These are phyloP conservation scores for Prunella himalayana DNA, from an alignment of 2,113 vertebrate species.

Conservation along the genomic window DNA sequence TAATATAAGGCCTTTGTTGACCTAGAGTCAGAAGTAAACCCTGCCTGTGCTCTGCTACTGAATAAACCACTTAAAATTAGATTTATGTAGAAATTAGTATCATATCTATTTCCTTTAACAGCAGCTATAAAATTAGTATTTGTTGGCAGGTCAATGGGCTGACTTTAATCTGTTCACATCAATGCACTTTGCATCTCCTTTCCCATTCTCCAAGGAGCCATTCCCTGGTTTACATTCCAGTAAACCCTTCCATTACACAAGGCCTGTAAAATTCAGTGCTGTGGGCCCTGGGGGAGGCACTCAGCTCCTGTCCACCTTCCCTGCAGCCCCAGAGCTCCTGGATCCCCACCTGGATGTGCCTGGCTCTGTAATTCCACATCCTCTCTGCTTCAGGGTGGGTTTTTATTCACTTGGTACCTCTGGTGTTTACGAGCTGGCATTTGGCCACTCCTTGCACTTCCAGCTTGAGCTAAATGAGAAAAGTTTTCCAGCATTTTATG, in stretches of 20 bases:
- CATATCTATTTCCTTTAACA: neutral
- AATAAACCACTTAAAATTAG: neutral
- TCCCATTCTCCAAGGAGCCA: neutral
- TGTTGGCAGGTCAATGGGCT: neutral
- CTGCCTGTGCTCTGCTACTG: neutral
- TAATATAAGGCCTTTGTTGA: neutral
- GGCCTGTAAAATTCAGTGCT: neutral
- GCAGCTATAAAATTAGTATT: neutral
- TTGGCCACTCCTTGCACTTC: neutral
- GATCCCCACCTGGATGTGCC: neutral
- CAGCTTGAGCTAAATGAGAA: neutral
- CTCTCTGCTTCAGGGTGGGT: neutral
- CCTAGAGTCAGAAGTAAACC: neutral
- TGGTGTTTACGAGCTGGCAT: neutral
- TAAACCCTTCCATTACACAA: no score
- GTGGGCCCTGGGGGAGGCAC: neutral
- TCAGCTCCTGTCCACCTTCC: no score
- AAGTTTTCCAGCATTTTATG: neutral
- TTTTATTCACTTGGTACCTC: neutral
- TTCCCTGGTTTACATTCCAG: neutral
- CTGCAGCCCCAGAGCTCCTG: neutral
- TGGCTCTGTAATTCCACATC: rapidly evolving
- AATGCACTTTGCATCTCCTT: neutral
- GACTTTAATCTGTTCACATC: neutral
- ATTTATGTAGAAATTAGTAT: neutral